Base-by-base conservation (phyloP, 2,888 invertebrate genomes). In the Lamellibrachia columna region DNA sequence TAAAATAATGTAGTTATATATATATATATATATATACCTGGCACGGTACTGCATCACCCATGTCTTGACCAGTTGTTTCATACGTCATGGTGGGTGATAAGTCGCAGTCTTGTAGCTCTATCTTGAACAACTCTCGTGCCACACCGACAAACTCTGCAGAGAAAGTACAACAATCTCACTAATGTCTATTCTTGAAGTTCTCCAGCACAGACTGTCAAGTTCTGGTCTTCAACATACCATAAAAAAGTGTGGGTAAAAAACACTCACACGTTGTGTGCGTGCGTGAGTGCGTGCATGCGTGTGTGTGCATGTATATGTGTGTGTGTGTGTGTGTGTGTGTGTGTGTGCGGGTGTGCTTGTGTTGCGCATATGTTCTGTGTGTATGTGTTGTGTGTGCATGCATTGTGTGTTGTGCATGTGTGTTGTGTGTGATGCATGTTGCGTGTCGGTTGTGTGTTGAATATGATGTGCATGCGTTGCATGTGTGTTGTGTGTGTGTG, bases 71-170 rank as follows among this genome's bases (percentile, higher is more conserved):
- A 6, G 22, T 11, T 75, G 75, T 22, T 6, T 75, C 75, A 22
- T 75, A 75, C 22, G 22, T 15, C 15, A 75, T n/a, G 6, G 75
- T 6, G 7, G 94, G 93, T 91, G 93, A 93, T 40, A 95, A 93
- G 75, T 94, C 94, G 52, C 94, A 93, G 58, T 94, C 94, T 92
- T 94, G 94, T 60, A 95, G 93, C 92, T 96, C 95, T 53, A 93
- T 90, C 15, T 94, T 94, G 93, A 96, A 96, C 92, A 95, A 94
- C 9, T 95, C 94, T 60, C 94, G 94, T 7, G 95, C 95, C 52
- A 94, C 95, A 11, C 94, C 93, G 6, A 95, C 95, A 95, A 95
- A 95, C 92, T 95, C 96, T 95, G 94, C 28, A 94, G 75, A 75
- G 15, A 22, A 6, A 75, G n/a, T n/a, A 75, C 75, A 75, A 22